These are phyloP conservation scores for Mythimna albipuncta DNA, from an alignment of 2,888 invertebrate genomes.

Conservation along the genomic window DNA sequence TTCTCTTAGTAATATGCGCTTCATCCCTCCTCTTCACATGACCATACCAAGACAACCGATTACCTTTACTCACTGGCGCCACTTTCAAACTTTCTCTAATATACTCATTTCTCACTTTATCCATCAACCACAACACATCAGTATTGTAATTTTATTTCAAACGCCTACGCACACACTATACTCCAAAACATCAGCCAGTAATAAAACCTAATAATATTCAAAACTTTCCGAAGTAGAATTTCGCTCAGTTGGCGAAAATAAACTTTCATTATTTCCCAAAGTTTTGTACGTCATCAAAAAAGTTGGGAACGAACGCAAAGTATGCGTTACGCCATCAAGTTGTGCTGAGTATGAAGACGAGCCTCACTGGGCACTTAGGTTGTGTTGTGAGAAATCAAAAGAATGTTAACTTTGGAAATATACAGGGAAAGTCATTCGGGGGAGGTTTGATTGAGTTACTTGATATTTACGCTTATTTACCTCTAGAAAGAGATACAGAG, in stretches of 20 bases:
- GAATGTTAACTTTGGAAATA: constrained; percentile 9
- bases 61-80: no score
- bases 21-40: no score
- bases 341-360: constrained; percentile 37
- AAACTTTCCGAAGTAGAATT: constrained; percentile 41
- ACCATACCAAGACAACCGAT: no score
- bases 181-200: constrained; percentile 9
- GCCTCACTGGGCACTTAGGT: constrained; percentile 16
- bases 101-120: no score
- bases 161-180: not conserved
- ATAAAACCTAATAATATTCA: constrained; percentile 57
- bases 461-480: not conserved
- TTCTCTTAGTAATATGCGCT: no score
- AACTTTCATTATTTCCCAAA: constrained; percentile 59
- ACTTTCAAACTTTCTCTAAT: no score
- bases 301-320: constrained; percentile 33
- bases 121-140: constrained; percentile 14
- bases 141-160: constrained; percentile 10
- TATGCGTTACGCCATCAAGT: constrained; percentile 41
- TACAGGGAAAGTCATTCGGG: constrained; percentile 16
- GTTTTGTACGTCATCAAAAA: constrained; percentile 50
- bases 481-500: no score
- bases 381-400: constrained; percentile 14
- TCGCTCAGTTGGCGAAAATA: constrained; percentile 46
- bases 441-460: constrained; percentile 3